Base-by-base conservation (phyloP, 1,140 invertebrate genomes). In the Cherax destructor region DNA sequence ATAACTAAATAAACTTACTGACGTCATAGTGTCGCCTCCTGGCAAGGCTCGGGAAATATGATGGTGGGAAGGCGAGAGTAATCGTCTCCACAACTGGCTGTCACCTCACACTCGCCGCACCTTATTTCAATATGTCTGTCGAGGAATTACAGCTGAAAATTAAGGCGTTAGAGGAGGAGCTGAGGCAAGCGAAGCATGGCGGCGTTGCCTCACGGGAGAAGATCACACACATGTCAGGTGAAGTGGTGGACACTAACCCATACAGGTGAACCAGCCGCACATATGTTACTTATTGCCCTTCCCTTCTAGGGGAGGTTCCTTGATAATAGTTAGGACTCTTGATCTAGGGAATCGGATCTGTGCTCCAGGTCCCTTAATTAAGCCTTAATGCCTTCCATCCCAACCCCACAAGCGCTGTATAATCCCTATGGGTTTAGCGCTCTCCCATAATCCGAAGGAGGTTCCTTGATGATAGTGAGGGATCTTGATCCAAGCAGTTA, bases 241-340 rank as follows among this genome's bases (percentile, higher is more conserved):
- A 99, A 96, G 99, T 99, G n/a, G 97, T 99, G 21, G 99, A 99
- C 95, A 97, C 98, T 0, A 99, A 99, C 96, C 99, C 99, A 1
- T 99, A 99, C 95, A 99, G 97, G 97, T 98, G 95, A 94, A 50
- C 80, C 47, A 7, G 56, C 52, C n/a, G n/a, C 50, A 16, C 47
- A 24, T 50, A 56, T 87, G 41, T 79, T 18, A 3, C 21, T 41
- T 16, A 41, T 41, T 41, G 30, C 2, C 30, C 30, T 41, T 41
- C 30, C 30, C 30, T 41, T 41, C 30, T 41, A 41, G 30, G 30
- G 30, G 30, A 41, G 30, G 30, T 41, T 41, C 30, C 2, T 41
- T 41, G 30, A 41, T 41, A 2, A 41, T 41, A 2, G 30, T 1
- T 41, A 41, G 30, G 30, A 2, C 30, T 41, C 30, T 41, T 41